A percentile compares a stretch with the other conserved stretches of the same genome.
Evolutionary conservation across 2,797 vertebrate genomes (phyloP).

Genomic region (Ispidina lecontei): DNA sequence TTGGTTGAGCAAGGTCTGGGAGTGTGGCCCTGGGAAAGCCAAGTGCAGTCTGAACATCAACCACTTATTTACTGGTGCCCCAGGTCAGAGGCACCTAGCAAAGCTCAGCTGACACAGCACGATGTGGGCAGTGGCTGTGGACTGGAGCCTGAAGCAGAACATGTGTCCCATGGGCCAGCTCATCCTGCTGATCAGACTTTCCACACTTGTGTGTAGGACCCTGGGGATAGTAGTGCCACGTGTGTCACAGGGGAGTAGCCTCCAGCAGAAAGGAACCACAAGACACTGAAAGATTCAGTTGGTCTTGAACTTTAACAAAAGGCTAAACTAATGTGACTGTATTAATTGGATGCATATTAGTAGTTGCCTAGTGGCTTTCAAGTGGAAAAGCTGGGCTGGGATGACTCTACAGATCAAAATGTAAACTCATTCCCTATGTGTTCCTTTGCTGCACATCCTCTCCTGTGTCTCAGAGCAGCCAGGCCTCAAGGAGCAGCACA

Average conservation of each 20-base stretch:
- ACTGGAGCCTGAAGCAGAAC: neutral
- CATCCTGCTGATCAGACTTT: neutral
- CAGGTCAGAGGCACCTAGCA: neutral
- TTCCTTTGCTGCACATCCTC: neutral
- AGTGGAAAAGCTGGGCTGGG: neutral
- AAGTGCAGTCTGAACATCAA: accelerated
- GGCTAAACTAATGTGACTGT: neutral
- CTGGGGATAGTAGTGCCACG: neutral
- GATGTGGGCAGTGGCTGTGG: accelerated
- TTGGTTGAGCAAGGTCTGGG: neutral
- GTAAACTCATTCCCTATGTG: accelerated
- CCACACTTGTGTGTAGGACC: neutral
- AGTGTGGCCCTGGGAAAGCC: neutral
- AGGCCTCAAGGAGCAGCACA: neutral
- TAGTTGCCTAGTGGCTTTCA: neutral
- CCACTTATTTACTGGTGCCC: neutral
- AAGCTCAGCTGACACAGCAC: neutral
- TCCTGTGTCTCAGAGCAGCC: neutral
- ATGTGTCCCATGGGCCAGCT: accelerated
- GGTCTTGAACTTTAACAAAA: neutral
- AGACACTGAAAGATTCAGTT: neutral
- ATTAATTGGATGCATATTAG: neutral
- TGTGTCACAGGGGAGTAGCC: accelerated
- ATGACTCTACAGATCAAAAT: accelerated
- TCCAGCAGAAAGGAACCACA: neutral